A percentile compares a stretch with the other conserved stretches of the same genome.
phyloP scores from a whole-genome alignment of 2,888 invertebrate species.

The Linyphia triangularis region DNA sequence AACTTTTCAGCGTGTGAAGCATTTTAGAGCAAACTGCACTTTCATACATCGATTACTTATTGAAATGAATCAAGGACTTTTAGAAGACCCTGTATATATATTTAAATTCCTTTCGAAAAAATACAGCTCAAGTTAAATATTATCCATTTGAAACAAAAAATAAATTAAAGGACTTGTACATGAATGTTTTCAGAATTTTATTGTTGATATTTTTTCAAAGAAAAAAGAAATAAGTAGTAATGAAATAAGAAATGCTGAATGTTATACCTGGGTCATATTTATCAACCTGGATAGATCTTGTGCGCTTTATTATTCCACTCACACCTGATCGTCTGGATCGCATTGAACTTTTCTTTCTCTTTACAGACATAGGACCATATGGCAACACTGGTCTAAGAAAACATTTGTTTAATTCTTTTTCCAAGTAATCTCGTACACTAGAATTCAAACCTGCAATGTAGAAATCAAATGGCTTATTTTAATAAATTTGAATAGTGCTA shows the following conservation, averaged over 20 bases:
- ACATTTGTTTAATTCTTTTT: conserved; percentile 90
- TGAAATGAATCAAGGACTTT: no score
- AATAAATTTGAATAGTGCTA: no score
- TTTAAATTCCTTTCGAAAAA: no score
- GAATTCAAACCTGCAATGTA: conserved; percentile 85
- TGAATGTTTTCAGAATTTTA: background rate
- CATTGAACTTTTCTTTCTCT: conserved; percentile 76
- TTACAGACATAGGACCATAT: conserved; percentile 70
- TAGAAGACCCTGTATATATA: no score
- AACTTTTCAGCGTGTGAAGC: no score
- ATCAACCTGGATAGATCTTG: conserved; percentile 93
- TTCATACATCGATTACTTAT: no score
- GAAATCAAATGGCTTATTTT: background rate
- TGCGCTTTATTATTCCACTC: conserved; percentile 95
- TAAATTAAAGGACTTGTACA: background rate
- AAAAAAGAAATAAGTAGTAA: background rate
- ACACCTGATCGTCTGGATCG: conserved; percentile 81
- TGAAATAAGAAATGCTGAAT: no score
- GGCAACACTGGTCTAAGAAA: conserved; percentile 80
- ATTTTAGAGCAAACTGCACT: no score
- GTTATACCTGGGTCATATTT: conserved; percentile 79
- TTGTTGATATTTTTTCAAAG: background rate
- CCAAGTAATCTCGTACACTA: conserved; percentile 91
- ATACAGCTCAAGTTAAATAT: no score
- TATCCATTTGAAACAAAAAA: background rate